phyloP scores from a whole-genome alignment of 2,888 invertebrate species.

The Drosophila quasianomalipes region DNA sequence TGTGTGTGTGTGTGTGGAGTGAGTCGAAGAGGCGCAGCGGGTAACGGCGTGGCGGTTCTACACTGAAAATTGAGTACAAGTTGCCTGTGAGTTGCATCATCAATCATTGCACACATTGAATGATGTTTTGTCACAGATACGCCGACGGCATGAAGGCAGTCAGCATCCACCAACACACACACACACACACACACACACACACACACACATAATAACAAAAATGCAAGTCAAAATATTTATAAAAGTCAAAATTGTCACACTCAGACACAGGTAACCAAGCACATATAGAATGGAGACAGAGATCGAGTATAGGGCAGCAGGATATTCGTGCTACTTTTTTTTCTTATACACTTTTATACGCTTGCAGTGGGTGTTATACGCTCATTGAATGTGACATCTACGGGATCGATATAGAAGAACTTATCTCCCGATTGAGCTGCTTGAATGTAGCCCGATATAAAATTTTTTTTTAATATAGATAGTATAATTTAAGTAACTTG shows the following conservation, averaged over 20 bases:
- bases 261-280: conserved; percentile 23
- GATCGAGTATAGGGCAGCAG: conserved; percentile 37
- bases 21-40: conserved; percentile 36
- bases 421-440: neutral
- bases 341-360: neutral
- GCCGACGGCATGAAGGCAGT: conserved; percentile 56
- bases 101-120: conserved; percentile 81
- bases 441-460: neutral
- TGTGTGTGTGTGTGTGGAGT: neutral
- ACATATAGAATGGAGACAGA: conserved; percentile 23
- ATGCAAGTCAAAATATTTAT: conserved; percentile 80
- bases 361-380: conserved; percentile 5
- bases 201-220: conserved; percentile 29
- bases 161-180: conserved; percentile 30
- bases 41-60: conserved; percentile 42
- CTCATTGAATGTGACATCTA: neutral
- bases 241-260: conserved; percentile 81
- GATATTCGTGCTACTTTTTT: conserved; percentile 29
- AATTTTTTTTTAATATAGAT: neutral
- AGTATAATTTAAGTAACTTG: neutral
- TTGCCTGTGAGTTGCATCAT: conserved; percentile 80
- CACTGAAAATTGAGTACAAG: conserved; percentile 81
- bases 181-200: conserved; percentile 19
- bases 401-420: neutral
- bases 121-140: conserved; percentile 81